A percentile compares a stretch with the other conserved stretches of the same genome.
phyloP scores from a whole-genome alignment of 2,888 invertebrate species.

The Oscheius sp. region DNA sequence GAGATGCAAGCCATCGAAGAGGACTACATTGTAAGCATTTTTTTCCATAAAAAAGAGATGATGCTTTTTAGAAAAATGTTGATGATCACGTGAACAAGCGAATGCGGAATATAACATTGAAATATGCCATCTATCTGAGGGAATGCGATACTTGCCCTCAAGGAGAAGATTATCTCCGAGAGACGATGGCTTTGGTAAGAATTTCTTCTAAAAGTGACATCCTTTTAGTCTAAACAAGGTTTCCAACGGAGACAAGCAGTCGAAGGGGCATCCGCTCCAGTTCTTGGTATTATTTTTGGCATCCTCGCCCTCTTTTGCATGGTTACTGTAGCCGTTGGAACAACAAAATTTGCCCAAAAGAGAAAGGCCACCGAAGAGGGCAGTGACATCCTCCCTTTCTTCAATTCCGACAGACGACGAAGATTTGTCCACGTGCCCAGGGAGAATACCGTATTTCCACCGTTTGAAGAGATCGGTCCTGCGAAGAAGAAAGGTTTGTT shows the following conservation, averaged over 20 bases:
- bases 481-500: neutral
- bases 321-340: neutral
- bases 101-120: neutral
- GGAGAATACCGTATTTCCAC: neutral
- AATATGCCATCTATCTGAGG: neutral
- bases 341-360: neutral
- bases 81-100: slow-evolving; percentile 4
- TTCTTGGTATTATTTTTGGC: neutral
- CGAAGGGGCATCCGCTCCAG: neutral
- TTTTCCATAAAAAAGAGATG: neutral
- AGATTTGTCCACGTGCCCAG: neutral
- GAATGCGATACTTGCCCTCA: slow-evolving; percentile 15
- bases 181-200: neutral
- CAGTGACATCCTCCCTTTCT: too few relatives aligned
- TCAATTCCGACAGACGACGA: neutral
- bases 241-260: neutral
- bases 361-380: neutral
- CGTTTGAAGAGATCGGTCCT: too few relatives aligned
- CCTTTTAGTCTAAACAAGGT: neutral
- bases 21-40: slow-evolving; percentile 11
- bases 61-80: neutral
- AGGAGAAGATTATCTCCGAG: neutral
- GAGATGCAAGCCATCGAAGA: neutral
- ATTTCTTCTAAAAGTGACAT: neutral
- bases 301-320: neutral